phyloP scores from a whole-genome alignment of 1,140 invertebrate species.

The Capitella teleta region DNA sequence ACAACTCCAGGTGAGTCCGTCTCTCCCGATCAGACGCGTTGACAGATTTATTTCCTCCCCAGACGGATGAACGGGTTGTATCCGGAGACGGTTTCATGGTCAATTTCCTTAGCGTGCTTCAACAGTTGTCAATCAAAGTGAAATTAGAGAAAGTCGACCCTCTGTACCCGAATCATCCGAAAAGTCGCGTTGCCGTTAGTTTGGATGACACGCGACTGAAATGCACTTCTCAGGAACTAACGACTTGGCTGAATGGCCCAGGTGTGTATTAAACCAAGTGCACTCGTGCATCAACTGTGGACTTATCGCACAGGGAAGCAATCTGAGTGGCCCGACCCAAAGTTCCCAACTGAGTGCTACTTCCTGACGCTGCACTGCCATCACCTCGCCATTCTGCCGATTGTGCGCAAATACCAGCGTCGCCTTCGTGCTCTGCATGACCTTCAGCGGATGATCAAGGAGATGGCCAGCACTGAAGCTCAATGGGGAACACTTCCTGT shows the following conservation, averaged over 20 bases:
- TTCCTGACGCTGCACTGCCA: constrained; percentile 88
- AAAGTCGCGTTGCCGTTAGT: constrained; percentile 61
- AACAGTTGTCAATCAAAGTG: constrained; percentile 71
- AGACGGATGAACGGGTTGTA: constrained; percentile 70
- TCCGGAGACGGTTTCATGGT: constrained; percentile 90
- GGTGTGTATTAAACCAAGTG: too few species aligned
- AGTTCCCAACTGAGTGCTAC: constrained; percentile 94
- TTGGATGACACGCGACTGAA: constrained; percentile 79
- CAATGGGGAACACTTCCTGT: constrained; percentile 70
- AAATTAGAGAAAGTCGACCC: constrained; percentile 58
- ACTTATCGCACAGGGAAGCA: too few species aligned
- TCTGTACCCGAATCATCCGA: constrained; percentile 74
- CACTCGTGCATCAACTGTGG: too few species aligned
- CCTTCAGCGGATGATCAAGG: constrained; percentile 80
- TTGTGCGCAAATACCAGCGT: constrained; percentile 74
- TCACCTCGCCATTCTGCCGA: constrained; percentile 77
- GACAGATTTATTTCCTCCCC: background rate
- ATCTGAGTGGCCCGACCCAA: constrained; percentile 64
- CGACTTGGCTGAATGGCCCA: too few species aligned
- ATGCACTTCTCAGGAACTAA: constrained; percentile 64
- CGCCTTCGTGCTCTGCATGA: constrained; percentile 70
- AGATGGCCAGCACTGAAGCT: constrained; percentile 56
- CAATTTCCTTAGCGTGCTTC: constrained; percentile 80
- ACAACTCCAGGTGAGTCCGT: constrained; percentile 52
- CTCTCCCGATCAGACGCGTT: background rate